Percentiles rank a stretch among this genome's conserved stretches.
phyloP scores from a whole-genome alignment of 2,113 vertebrate genomes.

The Limnothrissa miodon region DNA sequence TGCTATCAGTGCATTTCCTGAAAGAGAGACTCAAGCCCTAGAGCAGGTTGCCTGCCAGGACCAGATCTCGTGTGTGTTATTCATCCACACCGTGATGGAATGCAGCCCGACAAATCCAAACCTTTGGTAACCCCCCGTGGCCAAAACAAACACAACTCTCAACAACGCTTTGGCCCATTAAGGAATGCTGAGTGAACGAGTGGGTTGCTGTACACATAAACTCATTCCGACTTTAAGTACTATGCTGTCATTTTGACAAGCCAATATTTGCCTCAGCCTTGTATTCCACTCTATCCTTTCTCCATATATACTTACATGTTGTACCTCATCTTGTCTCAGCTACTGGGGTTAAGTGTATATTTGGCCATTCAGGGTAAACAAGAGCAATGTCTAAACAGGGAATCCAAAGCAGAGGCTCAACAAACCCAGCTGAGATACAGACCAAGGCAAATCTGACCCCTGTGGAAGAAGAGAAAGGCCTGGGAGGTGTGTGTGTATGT shows the following conservation, averaged over 20 bases:
- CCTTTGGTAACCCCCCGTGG: not conserved
- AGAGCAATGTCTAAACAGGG: not conserved
- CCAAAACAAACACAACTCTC: conserved; percentile 9
- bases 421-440: not conserved
- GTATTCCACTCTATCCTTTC: not conserved
- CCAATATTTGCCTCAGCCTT: not conserved
- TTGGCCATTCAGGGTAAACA: conserved; percentile 2
- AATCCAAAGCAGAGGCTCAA: not conserved
- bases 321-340: not conserved
- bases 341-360: not conserved
- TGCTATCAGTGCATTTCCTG: not conserved
- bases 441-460: not conserved
- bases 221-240: not conserved
- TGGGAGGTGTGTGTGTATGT: not conserved
- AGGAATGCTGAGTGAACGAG: not conserved
- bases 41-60: not conserved
- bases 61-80: not conserved
- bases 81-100: conserved; percentile 5
- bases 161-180: not conserved
- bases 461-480: not conserved
- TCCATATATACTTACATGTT: conserved; percentile 1
- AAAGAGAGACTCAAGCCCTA: not conserved
- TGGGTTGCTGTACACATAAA: not conserved
- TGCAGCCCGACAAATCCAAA: not conserved
- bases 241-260: not conserved